Evolutionary conservation across 2,888 invertebrate genomes (phyloP).

Genomic region (Clitarchus hookeri): DNA sequence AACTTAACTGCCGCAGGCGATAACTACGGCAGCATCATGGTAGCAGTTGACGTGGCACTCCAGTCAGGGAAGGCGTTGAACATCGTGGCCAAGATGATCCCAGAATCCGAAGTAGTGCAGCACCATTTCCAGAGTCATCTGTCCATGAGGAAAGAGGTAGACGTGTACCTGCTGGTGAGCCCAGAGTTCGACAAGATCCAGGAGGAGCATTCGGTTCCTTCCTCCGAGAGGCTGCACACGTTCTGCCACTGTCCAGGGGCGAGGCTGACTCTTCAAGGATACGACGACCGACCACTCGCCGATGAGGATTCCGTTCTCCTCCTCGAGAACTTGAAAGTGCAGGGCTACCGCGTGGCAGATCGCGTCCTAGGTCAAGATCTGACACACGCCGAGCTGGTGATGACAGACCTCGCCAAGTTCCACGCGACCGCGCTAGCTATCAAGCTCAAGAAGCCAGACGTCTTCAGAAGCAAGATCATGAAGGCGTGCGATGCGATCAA

Average conservation of each 20-base stretch:
- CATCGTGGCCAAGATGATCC: neutral
- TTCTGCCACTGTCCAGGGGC: conserved; percentile 62
- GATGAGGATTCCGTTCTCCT: conserved; percentile 58
- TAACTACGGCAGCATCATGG: conserved; percentile 20
- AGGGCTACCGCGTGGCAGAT: conserved; percentile 59
- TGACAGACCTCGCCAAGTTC: conserved; percentile 60
- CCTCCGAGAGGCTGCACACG: conserved; percentile 55
- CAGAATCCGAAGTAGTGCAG: neutral
- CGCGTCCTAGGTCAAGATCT: conserved; percentile 59
- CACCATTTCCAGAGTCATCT: neutral
- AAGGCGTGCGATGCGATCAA: conserved; percentile 38
- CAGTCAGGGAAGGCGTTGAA: neutral
- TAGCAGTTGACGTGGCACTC: neutral
- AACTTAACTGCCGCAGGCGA: neutral
- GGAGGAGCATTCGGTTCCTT: conserved; percentile 55
- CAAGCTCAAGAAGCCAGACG: conserved; percentile 55
- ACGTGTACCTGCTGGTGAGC: conserved; percentile 58
- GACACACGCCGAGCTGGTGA: conserved; percentile 55
- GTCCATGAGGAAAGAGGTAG: conserved; percentile 56
- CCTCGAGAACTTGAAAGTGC: conserved; percentile 61
- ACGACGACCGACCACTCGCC: conserved; percentile 52
- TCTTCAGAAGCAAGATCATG: conserved; percentile 53
- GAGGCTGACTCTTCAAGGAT: conserved; percentile 52
- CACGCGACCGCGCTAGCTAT: conserved; percentile 64
- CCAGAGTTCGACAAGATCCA: conserved; percentile 59